Evolutionary conservation across 64 coral and sea anemone species (phyloP).

Genomic region (Hydrozoanthus tunicans): DNA sequence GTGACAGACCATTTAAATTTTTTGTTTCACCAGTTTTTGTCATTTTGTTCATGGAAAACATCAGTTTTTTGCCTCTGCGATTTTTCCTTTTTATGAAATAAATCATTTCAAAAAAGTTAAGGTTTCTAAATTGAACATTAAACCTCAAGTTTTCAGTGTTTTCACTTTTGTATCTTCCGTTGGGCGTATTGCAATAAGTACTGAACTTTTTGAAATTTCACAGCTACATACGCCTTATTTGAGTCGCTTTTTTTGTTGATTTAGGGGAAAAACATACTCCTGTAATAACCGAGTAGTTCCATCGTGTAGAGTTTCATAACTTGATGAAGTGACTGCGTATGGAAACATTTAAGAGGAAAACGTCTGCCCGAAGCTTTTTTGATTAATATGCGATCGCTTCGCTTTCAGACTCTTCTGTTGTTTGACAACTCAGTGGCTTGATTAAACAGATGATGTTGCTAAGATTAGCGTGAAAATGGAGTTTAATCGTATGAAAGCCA

Average conservation of each 20-base stretch:
- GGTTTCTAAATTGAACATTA: background rate
- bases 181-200: slow-evolving; percentile 32
- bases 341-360: background rate
- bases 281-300: background rate
- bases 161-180: slow-evolving; percentile 20
- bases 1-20: background rate
- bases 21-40: too few relatives aligned
- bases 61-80: background rate
- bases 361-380: background rate
- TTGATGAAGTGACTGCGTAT: background rate
- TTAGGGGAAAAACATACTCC: background rate
- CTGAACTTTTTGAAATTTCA: background rate
- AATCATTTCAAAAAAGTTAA: background rate
- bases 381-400: background rate
- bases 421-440: background rate
- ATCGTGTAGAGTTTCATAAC: background rate
- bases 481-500: background rate
- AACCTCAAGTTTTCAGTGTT: background rate
- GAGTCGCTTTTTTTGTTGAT: background rate
- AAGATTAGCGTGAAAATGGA: background rate
- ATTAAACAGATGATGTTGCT: background rate
- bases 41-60: too few relatives aligned
- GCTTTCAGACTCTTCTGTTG: background rate
- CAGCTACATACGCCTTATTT: background rate
- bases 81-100: background rate